Evolutionary conservation across 92 coral and sea anemone species (phyloP), one percentile per base, ranked within the genome.

Genomic region (Scolanthus callimorphus): DNA sequence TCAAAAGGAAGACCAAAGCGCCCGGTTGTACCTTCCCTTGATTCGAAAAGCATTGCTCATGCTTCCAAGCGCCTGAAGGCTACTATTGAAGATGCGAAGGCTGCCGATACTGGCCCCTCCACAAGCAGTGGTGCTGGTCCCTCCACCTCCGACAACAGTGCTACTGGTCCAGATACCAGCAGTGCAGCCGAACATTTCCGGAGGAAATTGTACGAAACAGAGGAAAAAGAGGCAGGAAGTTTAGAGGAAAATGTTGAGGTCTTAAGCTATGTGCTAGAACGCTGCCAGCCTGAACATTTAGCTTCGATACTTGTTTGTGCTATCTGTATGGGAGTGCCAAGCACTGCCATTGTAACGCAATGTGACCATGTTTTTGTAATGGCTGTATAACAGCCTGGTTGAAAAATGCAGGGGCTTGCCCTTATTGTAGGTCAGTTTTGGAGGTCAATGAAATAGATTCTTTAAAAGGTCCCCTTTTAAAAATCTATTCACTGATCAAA

Each of bases 391-490:
- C 41, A 34, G 41, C 41, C 41, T 34, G 41, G 41, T 15, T 34
- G 41, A 6, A 15, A 34, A 34, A 34, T 34, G 41, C 41, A 34
- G 41, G 41, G 41, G 41, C 41, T 34, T 34, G 41, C 41, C 15
- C 41, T 34, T 34, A 6, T 15, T 34, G 41, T 34, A 34, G 41
- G 41, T 34, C 41, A 34, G 41, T 34, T 34, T 34, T 34, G 15
- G 41, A 34, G 41, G 41, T 34, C 15, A 6, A 6, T 6, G 57
- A 51, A 2, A 51, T 51, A 51, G 57, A 51, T 27, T 0, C 57
- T 27, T 54, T 54, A 20, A 54, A 4, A 54, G 60, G 60, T 29
- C 45, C 60, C 23, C 60, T 54, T 28, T 54, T 54, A 9, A 22
- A 54, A 3, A 34, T 54, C 31, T 54, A 54, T 54, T 25, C 34